Conservation (phyloP, 2,113 vertebrate genomes). For the Chroicocephalus ridibundus region DNA sequence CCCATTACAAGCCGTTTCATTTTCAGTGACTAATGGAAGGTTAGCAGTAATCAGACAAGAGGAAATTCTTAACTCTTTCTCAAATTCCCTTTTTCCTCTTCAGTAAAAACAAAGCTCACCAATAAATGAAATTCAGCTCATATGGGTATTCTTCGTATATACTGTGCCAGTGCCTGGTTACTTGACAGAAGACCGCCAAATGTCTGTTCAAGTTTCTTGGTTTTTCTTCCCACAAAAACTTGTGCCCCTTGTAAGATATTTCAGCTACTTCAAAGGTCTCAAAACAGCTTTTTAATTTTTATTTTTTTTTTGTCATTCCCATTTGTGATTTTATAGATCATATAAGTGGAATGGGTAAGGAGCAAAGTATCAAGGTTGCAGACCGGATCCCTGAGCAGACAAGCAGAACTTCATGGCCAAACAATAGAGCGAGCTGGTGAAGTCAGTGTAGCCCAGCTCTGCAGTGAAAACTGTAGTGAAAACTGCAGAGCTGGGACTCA, state of each 20-base stretch:
- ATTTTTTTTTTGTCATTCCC: not conserved
- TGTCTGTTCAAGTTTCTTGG: not conserved
- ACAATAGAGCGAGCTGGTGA: not conserved
- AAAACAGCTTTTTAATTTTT: not conserved
- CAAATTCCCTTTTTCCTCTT: not conserved
- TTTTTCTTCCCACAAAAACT: not conserved
- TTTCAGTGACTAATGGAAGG: conserved; percentile 33
- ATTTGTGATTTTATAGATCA: not conserved
- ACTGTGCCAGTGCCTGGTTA: not conserved
- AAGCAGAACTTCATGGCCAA: not conserved
- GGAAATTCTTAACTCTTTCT: conserved; percentile 58
- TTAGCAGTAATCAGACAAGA: conserved; percentile 9
- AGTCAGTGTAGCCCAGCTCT: not conserved
- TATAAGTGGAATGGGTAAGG: not conserved
- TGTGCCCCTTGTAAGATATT: not conserved
- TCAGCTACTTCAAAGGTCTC: not conserved
- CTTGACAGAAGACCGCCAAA: not conserved
- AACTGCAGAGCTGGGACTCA: not conserved
- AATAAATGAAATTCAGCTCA: conserved; percentile 16
- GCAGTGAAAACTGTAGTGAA: not conserved
- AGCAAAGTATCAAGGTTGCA: not conserved
- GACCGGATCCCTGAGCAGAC: not conserved
- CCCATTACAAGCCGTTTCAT: conserved; percentile 7
- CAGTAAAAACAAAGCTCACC: not conserved
- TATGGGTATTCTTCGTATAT: not conserved